phyloP scores from a whole-genome alignment of 2,888 invertebrate species.

The Thymelicus lineola region DNA sequence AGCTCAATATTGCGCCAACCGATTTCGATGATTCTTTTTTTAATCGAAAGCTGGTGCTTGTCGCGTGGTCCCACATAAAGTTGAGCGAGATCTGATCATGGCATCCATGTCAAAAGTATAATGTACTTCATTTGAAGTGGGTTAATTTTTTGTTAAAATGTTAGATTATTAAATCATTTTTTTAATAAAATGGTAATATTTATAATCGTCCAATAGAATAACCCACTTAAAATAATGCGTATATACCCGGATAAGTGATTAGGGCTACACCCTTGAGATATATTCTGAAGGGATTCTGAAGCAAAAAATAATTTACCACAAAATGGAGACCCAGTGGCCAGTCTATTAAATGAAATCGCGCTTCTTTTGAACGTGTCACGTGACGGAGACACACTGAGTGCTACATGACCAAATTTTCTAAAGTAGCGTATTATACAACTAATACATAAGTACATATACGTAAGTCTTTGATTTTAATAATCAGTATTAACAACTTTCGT shows the following conservation, averaged over 20 bases:
- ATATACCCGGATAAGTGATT: not conserved
- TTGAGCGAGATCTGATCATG: no score
- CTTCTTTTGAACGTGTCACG: constrained; percentile 4
- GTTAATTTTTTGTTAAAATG: no score
- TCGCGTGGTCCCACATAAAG: no score
- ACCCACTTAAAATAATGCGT: not conserved
- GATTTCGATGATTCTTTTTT: no score
- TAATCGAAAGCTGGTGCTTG: no score
- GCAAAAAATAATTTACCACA: constrained; percentile 27
- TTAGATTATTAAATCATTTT: no score
- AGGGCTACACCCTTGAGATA: not conserved
- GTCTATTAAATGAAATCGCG: constrained; percentile 29
- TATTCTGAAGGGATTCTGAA: not conserved
- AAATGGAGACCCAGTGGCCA: constrained; percentile 17
- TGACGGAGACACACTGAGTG: constrained; percentile 8
- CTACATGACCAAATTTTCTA: constrained; percentile 2
- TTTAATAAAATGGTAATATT: not conserved
- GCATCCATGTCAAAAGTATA: no score
- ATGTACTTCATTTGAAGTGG: no score
- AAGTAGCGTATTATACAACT: not conserved
- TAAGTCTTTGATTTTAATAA: no score
- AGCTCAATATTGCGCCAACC: no score
- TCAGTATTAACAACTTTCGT: no score
- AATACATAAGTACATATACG: no score
- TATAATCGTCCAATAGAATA: not conserved